phyloP scores from a whole-genome alignment of 2,113 vertebrate species.

The Alectura lathami region DNA sequence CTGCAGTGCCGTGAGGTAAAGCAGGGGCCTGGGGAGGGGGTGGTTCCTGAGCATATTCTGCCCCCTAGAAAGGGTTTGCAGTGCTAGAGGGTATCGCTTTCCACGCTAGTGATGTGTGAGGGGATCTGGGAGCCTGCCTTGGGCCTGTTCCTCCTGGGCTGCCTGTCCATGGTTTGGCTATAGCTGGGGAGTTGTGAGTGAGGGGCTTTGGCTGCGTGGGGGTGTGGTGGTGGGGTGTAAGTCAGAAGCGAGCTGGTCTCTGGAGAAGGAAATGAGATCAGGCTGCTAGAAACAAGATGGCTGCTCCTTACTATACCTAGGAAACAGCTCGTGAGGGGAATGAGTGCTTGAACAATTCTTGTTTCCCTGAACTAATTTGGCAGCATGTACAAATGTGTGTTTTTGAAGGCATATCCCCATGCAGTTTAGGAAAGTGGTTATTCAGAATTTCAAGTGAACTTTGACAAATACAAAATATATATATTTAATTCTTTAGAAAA shows the following conservation, averaged over 20 bases:
- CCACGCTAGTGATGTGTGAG: not conserved
- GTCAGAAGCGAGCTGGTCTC: not conserved
- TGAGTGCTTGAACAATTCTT: not conserved
- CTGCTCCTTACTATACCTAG: too few relatives aligned
- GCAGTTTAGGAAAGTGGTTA: not conserved
- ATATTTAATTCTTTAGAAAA: not conserved
- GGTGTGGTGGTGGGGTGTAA: not conserved
- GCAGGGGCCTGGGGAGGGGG: fast-evolving
- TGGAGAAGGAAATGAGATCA: not conserved
- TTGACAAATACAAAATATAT: not conserved
- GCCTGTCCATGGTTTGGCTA: fast-evolving
- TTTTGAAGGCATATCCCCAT: not conserved
- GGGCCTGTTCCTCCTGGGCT: not conserved
- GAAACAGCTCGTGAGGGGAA: not conserved
- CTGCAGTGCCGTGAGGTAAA: not conserved
- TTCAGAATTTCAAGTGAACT: not conserved
- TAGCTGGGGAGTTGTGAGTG: too few relatives aligned
- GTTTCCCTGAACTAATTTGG: not conserved
- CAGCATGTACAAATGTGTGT: not conserved
- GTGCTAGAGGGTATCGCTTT: not conserved
- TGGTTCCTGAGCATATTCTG: fast-evolving
- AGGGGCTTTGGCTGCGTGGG: not conserved
- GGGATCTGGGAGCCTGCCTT: fast-evolving
- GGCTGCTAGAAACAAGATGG: not conserved
- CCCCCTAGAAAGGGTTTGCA: fast-evolving